Conservation (phyloP, 2,113 vertebrate genomes). For the Abramis brama region DNA sequence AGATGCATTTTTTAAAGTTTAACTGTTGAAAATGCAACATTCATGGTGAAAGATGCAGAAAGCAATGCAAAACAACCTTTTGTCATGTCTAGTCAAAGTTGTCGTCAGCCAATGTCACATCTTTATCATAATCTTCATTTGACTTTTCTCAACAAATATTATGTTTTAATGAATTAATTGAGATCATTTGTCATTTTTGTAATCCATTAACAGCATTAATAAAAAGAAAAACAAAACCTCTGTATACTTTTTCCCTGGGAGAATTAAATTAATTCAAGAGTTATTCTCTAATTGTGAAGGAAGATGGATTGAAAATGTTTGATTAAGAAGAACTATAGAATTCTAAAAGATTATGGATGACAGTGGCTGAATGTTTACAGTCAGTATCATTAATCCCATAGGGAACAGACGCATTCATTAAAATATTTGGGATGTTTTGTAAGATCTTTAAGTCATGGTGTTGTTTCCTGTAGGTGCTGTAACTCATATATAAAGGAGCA, state of each 20-base stretch:
- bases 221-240: too few species aligned
- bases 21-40: neutral
- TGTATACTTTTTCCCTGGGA: neutral
- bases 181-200: too few species aligned
- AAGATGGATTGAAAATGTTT: constrained; percentile 14
- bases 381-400: constrained; percentile 71
- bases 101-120: neutral
- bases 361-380: constrained; percentile 67
- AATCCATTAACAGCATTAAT: neutral
- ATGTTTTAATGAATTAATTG: neutral
- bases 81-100: neutral
- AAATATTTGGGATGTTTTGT: constrained; percentile 76
- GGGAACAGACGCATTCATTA: constrained; percentile 68
- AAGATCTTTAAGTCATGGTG: constrained; percentile 68
- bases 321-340: constrained; percentile 44
- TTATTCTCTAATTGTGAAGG: neutral
- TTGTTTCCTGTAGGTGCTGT: constrained; percentile 62
- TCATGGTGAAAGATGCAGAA: neutral
- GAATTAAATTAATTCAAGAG: neutral
- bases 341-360: constrained; percentile 67
- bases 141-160: neutral
- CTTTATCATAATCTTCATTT: neutral
- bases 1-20: neutral
- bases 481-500: constrained; percentile 52
- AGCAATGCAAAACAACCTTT: neutral